phyloP scores from a whole-genome alignment of 2,888 invertebrate species.

The Andrena hattorfiana region DNA sequence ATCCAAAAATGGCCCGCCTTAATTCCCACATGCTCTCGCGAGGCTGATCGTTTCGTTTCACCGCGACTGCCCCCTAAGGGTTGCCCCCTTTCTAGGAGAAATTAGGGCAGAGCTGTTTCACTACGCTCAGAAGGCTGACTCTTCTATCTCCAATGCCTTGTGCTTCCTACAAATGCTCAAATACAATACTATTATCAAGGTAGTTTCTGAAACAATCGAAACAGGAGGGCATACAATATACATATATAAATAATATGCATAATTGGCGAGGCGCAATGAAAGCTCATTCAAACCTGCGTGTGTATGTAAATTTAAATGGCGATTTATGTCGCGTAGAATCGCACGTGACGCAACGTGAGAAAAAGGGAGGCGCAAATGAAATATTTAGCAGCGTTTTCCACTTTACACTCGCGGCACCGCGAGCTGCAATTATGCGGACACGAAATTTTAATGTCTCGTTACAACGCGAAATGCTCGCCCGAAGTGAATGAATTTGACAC shows the following conservation, averaged over 20 bases:
- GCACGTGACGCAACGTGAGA: not conserved
- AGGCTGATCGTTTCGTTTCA: constrained; percentile 39
- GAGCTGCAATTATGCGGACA: constrained; percentile 8
- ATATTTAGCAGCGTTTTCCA: constrained; percentile 8
- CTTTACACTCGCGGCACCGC: not conserved
- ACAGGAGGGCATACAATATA: no score
- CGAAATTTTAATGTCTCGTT: constrained; percentile 28
- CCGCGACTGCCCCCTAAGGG: constrained; percentile 27
- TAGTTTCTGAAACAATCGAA: no score
- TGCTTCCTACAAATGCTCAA: no score
- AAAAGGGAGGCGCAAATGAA: not conserved
- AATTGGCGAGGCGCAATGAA: no score
- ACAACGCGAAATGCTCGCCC: not conserved
- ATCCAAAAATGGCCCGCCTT: constrained; percentile 45
- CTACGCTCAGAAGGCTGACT: constrained; percentile 31
- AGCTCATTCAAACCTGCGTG: no score
- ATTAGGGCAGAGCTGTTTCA: constrained; percentile 44
- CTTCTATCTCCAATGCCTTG: not conserved
- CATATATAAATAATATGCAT: no score
- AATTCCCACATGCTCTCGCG: constrained; percentile 46
- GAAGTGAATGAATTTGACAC: constrained; percentile 19
- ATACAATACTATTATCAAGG: no score
- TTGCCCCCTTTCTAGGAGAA: constrained; percentile 35
- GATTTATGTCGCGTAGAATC: not conserved
- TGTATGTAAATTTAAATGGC: no score